Conservation (phyloP, 1,140 invertebrate genomes). For the Drosophila ficusphila region DNA sequence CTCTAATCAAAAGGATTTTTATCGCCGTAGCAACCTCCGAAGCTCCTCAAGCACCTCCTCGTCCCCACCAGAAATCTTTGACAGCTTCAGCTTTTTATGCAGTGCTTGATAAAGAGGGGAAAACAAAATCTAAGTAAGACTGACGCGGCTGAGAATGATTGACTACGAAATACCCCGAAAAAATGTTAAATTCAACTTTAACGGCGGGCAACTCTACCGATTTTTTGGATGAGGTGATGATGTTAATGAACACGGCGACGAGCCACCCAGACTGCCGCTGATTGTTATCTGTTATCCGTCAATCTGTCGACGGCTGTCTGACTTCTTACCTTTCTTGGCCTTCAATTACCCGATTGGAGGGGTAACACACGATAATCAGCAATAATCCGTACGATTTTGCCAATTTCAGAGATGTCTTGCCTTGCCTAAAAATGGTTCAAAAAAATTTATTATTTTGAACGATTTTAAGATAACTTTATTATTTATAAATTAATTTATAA, state of each 20-base stretch:
- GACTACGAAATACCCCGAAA: constrained; percentile 40
- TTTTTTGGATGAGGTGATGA: constrained; percentile 3
- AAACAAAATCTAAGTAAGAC: constrained; percentile 26
- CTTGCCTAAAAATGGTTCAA: no score
- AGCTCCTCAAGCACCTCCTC: no score
- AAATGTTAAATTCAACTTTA: constrained; percentile 24
- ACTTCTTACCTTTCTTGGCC: constrained; percentile 5
- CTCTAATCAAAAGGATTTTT: constrained; percentile 82
- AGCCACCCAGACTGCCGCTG: constrained; percentile 5
- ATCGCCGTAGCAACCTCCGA: constrained; percentile 58
- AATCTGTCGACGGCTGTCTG: constrained; percentile 34
- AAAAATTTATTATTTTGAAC: no score
- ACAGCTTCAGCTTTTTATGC: constrained; percentile 57
- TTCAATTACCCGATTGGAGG: constrained; percentile 4
- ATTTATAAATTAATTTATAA: no score
- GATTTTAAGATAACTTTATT: no score
- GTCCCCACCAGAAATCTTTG: no score
- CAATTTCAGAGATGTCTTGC: no score
- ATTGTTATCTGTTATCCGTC: constrained; percentile 35
- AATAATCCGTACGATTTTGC: no score
- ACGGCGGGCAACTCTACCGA: neutral
- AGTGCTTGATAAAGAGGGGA: constrained; percentile 35
- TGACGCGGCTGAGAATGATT: constrained; percentile 31
- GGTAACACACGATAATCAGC: neutral
- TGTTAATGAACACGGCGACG: constrained; percentile 24